Conservation (phyloP, 2,113 vertebrate species). For the Sapayoa aenigma region DNA sequence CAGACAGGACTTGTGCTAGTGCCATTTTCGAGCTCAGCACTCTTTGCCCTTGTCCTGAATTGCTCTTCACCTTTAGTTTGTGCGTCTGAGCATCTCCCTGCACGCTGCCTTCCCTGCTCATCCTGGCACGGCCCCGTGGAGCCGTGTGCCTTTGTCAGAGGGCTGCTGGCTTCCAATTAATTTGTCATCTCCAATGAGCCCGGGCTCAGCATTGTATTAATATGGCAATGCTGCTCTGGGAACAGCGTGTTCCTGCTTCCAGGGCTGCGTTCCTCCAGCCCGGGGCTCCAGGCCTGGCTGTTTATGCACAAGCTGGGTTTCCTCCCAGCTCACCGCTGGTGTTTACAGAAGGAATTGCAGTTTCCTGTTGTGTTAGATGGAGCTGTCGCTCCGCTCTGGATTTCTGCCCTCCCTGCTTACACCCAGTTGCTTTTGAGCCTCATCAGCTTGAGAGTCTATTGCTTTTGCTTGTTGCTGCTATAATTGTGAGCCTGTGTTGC, state of each 20-base stretch:
- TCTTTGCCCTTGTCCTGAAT: background rate
- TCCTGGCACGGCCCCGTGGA: accelerated
- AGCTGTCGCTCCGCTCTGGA: background rate
- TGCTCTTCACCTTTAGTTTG: background rate
- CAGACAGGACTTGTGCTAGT: background rate
- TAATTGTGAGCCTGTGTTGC: background rate
- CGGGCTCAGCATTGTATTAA: background rate
- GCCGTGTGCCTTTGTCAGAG: background rate
- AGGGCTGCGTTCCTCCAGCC: background rate
- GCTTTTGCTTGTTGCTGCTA: background rate
- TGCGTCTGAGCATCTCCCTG: background rate
- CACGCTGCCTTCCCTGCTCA: background rate
- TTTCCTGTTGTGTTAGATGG: constrained; percentile 53
- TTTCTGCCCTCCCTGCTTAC: background rate
- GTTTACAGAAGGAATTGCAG: constrained; percentile 47
- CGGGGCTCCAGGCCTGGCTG: background rate
- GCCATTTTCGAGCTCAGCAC: background rate
- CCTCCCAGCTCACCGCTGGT: constrained; percentile 31
- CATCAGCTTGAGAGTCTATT: background rate
- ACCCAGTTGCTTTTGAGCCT: background rate
- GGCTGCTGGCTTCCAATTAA: background rate
- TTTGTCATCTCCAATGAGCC: background rate
- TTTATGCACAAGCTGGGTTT: constrained; percentile 22
- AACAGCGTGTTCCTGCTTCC: background rate
- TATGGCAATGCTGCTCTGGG: background rate